These are phyloP conservation scores for Cyprinella venusta DNA, from an alignment of 2,797 vertebrate genomes.

Conservation along the genomic window DNA sequence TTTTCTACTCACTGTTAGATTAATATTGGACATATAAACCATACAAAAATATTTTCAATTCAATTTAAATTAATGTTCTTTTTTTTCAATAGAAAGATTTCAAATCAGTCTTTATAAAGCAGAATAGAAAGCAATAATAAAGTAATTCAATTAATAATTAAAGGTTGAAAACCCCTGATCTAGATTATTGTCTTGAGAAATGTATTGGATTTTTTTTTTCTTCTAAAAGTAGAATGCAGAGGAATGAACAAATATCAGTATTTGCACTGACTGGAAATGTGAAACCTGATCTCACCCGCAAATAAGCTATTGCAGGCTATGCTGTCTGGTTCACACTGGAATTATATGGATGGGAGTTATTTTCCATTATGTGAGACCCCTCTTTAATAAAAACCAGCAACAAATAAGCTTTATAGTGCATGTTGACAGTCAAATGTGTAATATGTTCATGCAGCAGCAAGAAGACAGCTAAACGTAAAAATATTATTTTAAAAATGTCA, in stretches of 20 bases:
- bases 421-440: conserved; percentile 73
- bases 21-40: background rate
- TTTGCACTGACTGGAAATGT: background rate
- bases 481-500: conserved; percentile 65
- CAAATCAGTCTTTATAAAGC: background rate
- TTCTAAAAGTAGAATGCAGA: background rate
- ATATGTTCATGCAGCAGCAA: conserved; percentile 64
- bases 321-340: background rate
- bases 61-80: background rate
- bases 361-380: conserved; percentile 63
- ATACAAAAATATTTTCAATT: background rate
- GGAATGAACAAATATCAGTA: background rate
- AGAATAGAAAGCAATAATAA: background rate
- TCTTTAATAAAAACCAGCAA: conserved; percentile 71
- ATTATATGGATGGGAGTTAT: background rate
- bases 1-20: background rate
- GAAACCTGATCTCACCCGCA: background rate
- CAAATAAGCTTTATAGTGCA: conserved; percentile 65
- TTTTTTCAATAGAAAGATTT: background rate
- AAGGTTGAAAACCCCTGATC: conserved; percentile 20
- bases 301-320: background rate
- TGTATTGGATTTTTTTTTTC: background rate
- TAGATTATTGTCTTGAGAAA: conserved; percentile 1
- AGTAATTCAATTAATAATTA: background rate
- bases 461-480: conserved; percentile 72